A percentile compares a stretch with the other conserved stretches of the same genome.
Evolutionary conservation across 2,888 invertebrate species (phyloP).

Genomic region (Hypercompe scribonia): DNA sequence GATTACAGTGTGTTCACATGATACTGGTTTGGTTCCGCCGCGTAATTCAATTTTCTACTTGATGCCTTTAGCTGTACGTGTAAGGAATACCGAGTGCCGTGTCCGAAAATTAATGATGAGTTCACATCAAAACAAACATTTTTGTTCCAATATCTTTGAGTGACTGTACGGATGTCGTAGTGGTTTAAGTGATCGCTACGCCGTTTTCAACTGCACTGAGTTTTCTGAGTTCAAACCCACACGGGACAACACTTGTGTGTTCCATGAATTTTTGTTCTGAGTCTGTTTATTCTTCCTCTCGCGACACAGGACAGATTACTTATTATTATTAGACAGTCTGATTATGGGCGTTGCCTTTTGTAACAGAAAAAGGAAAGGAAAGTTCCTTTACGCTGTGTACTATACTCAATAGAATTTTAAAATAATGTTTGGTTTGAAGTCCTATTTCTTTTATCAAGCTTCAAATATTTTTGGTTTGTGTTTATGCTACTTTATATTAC

Average conservation of each 20-base stretch:
- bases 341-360: too few relatives aligned
- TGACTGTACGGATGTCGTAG: too few relatives aligned
- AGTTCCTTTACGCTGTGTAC: not conserved
- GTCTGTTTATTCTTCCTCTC: too few relatives aligned
- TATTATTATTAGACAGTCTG: too few relatives aligned
- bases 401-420: not conserved
- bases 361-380: too few relatives aligned
- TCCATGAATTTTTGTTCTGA: too few relatives aligned
- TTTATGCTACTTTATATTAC: too few relatives aligned
- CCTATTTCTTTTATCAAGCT: not conserved
- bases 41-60: slow-evolving; percentile 72
- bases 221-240: too few relatives aligned
- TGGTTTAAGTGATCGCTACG: too few relatives aligned
- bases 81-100: slow-evolving; percentile 73
- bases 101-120: slow-evolving; percentile 72
- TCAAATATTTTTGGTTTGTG: not conserved
- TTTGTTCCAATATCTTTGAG: slow-evolving; percentile 56
- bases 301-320: too few relatives aligned
- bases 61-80: slow-evolving; percentile 70
- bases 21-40: slow-evolving; percentile 68
- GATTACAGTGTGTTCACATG: slow-evolving; percentile 67
- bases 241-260: too few relatives aligned
- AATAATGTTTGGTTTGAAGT: not conserved
- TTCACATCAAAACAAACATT: slow-evolving; percentile 69
- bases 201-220: too few relatives aligned